Percentiles rank a stretch among this genome's conserved stretches.
Conservation (phyloP, 2,113 vertebrate genomes). For the Rattus norvegicus region DNA sequence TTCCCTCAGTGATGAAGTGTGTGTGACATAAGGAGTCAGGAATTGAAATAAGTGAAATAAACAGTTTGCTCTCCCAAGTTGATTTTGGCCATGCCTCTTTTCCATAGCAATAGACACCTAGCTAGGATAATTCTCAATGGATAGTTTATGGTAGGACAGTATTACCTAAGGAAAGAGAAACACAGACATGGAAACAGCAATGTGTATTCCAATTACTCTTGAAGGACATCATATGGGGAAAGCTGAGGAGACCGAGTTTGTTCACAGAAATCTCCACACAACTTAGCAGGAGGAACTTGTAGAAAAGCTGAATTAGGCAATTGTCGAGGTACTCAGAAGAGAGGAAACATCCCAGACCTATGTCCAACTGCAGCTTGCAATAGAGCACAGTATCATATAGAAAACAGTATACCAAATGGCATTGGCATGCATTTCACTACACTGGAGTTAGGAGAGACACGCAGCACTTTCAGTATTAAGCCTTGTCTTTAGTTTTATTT, state of each 20-base stretch:
- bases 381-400: accelerated
- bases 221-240: not conserved
- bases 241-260: not conserved
- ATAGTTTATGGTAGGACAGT: not conserved
- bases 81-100: not conserved
- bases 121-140: not conserved
- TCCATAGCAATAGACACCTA: not conserved
- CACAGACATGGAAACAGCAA: not conserved
- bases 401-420: not conserved
- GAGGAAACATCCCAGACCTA: not conserved
- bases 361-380: too few species aligned
- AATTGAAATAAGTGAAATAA: not conserved
- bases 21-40: not conserved
- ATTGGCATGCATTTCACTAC: accelerated
- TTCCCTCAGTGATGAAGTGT: not conserved
- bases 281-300: not conserved
- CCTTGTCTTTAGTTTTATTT: not conserved
- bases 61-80: not conserved
- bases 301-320: not conserved
- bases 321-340: not conserved
- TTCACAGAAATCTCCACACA: not conserved
- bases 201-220: not conserved
- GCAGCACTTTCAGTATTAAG: not conserved
- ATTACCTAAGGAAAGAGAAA: not conserved
- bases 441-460: not conserved